A percentile compares a stretch with the other conserved stretches of the same genome.
These are phyloP conservation scores for Cabera pusaria DNA, from an alignment of 2,888 invertebrate species.

Conservation along the genomic window DNA sequence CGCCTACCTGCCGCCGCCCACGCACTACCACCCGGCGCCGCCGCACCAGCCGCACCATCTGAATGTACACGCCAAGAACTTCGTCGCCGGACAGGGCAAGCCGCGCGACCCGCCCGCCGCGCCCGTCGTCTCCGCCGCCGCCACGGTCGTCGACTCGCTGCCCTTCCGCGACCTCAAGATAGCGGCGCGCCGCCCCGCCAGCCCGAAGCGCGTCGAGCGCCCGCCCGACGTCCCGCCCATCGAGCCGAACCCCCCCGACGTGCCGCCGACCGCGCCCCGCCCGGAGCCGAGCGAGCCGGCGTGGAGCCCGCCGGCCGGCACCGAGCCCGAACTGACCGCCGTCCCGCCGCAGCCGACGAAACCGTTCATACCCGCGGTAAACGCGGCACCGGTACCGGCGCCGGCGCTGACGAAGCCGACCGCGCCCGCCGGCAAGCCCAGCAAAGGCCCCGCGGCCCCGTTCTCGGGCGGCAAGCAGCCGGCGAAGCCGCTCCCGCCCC, in stretches of 20 bases:
- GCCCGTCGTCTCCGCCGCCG: slow-evolving; percentile 44
- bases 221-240: slow-evolving; percentile 45
- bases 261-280: slow-evolving; percentile 52
- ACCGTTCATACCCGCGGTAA: slow-evolving; percentile 53
- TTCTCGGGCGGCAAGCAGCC: slow-evolving; percentile 71
- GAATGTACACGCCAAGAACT: slow-evolving; percentile 79
- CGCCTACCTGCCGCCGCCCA: slow-evolving; percentile 67
- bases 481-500: slow-evolving; percentile 69
- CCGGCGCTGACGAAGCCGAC: slow-evolving; percentile 51
- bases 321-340: slow-evolving; percentile 39
- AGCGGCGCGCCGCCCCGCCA: slow-evolving; percentile 58
- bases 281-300: slow-evolving; percentile 59
- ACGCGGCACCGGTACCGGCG: slow-evolving; percentile 43
- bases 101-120: slow-evolving; percentile 53
- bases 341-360: slow-evolving; percentile 46
- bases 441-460: slow-evolving; percentile 72
- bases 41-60: slow-evolving; percentile 61
- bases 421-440: slow-evolving; percentile 54
- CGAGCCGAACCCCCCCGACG: slow-evolving; percentile 42
- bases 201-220: slow-evolving; percentile 64
- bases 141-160: slow-evolving; percentile 56
- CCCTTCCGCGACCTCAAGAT: slow-evolving; percentile 76
- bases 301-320: slow-evolving; percentile 55
- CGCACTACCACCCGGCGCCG: slow-evolving; percentile 51
- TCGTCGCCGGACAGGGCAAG: slow-evolving; percentile 69